These are phyloP conservation scores for Ommatoiulus sabulosus DNA, from an alignment of 2,888 invertebrate species.

Conservation along the genomic window DNA sequence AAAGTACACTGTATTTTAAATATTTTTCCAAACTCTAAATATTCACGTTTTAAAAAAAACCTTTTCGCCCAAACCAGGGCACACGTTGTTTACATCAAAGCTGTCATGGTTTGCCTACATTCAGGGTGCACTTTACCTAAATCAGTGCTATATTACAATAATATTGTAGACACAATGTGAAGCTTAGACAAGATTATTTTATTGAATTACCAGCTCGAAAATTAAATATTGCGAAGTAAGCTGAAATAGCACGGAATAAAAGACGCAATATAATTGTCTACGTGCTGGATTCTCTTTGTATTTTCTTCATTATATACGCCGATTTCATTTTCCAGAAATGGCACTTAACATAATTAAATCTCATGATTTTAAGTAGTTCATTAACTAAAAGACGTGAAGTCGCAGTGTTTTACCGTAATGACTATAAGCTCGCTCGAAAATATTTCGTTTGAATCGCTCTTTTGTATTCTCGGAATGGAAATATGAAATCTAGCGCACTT, in stretches of 20 bases:
- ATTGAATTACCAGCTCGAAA: neutral
- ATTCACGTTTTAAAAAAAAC: neutral
- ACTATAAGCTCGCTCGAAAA: neutral
- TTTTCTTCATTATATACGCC: neutral
- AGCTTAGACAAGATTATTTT: neutral
- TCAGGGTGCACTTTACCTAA: too few species aligned
- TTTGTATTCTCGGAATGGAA: neutral
- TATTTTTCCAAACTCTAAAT: neutral
- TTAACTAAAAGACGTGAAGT: neutral
- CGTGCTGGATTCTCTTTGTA: neutral
- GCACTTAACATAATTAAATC: conserved; percentile 1
- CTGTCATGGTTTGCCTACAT: too few species aligned
- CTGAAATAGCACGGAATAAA: too few species aligned
- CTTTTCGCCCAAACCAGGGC: too few species aligned
- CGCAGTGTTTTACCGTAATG: conserved; percentile 5
- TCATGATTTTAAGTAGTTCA: neutral
- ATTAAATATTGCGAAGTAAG: neutral
- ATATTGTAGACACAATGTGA: too few species aligned
- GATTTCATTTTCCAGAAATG: neutral
- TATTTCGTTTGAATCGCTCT: neutral
- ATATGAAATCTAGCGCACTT: neutral
- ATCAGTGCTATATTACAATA: too few species aligned
- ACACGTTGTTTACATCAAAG: too few species aligned
- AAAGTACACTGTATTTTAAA: too few species aligned
- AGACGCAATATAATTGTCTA: neutral